phyloP scores from a whole-genome alignment of 2,888 invertebrate genomes.

The Chelonus formosanus region DNA sequence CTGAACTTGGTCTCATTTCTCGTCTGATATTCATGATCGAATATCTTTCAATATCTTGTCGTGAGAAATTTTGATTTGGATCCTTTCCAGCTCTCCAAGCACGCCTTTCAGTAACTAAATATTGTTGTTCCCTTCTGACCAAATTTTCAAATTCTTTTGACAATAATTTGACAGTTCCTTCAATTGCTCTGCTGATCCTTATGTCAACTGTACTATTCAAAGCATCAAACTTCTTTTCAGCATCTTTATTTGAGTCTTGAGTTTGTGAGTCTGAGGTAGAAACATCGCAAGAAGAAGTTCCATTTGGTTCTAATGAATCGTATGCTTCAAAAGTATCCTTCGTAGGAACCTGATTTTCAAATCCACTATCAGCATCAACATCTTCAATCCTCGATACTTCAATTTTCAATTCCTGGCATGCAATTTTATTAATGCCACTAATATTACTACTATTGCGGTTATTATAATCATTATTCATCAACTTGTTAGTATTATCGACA shows the following conservation, averaged over 20 bases:
- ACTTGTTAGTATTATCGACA: no score
- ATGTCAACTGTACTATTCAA: conserved; percentile 48
- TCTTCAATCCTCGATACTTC: conserved; percentile 18
- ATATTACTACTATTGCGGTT: conserved; percentile 1
- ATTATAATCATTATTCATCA: neutral
- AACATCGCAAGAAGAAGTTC: conserved; percentile 36
- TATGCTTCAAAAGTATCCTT: conserved; percentile 54
- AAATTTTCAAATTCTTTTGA: conserved; percentile 60
- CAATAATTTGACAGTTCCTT: conserved; percentile 58
- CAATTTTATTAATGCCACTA: conserved; percentile 14
- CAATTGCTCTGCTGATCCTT: conserved; percentile 57
- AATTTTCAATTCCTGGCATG: conserved; percentile 16
- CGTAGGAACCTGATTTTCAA: conserved; percentile 51
- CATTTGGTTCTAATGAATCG: conserved; percentile 54
- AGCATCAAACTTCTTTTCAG: conserved; percentile 19
- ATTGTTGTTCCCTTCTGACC: conserved; percentile 54
- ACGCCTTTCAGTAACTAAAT: conserved; percentile 51
- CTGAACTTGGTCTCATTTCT: conserved; percentile 70
- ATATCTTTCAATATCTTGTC: conserved; percentile 55
- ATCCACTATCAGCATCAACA: conserved; percentile 34
- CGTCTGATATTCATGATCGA: conserved; percentile 46
- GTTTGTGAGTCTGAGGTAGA: conserved; percentile 36
- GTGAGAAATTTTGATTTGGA: conserved; percentile 50
- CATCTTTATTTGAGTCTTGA: conserved; percentile 19
- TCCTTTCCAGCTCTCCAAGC: conserved; percentile 44